Evolutionary conservation across 2,113 vertebrate species (phyloP).

Genomic region (Corythornis vintsioides): DNA sequence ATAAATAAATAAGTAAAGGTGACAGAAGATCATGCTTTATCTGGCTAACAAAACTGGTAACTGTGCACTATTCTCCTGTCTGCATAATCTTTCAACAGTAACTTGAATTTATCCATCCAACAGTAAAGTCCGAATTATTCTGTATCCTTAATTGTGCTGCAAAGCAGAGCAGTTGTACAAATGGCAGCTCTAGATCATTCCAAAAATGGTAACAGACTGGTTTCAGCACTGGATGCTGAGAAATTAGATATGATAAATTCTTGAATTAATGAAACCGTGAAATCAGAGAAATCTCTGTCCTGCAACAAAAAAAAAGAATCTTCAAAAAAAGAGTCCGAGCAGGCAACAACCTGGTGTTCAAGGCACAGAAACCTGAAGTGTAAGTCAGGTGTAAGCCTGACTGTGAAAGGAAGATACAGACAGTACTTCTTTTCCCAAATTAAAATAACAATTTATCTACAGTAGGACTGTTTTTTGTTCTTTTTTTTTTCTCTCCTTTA

Average conservation of each 20-base stretch:
- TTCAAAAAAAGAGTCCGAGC: not conserved
- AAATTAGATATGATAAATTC: not conserved
- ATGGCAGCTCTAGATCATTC: accelerated
- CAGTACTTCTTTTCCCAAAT: not conserved
- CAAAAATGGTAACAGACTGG: not conserved
- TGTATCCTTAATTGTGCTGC: not conserved
- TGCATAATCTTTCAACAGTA: not conserved
- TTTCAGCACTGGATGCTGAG: not conserved
- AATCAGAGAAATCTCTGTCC: not conserved
- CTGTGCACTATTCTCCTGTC: not conserved
- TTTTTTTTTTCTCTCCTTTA: too few relatives aligned
- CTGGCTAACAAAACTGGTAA: not conserved
- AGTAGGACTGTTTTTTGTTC: not conserved
- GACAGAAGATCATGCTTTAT: not conserved
- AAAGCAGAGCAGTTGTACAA: not conserved
- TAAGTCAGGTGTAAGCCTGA: not conserved
- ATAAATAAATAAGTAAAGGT: not conserved
- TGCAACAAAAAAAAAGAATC: not conserved
- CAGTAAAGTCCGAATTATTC: not conserved
- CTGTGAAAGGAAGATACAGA: not conserved
- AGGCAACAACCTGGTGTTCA: not conserved
- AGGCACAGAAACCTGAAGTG: not conserved
- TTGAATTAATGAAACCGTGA: not conserved
- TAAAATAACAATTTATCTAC: not conserved
- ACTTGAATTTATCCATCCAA: not conserved